phyloP scores from a whole-genome alignment of 2,888 invertebrate genomes.

The Therioaphis trifolii region DNA sequence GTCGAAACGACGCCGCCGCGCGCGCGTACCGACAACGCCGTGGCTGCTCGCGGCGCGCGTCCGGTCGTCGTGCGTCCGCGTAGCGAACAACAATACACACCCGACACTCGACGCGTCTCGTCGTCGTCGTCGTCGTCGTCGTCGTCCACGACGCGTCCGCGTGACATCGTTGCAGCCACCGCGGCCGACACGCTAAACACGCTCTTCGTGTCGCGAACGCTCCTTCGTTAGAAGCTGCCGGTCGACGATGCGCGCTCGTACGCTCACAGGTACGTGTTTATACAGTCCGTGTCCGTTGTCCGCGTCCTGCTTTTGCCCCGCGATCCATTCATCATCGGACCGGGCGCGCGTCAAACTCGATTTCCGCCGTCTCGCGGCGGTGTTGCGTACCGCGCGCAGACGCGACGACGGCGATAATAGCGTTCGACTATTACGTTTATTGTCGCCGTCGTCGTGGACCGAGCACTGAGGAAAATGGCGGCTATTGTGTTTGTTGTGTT shows the following conservation, averaged over 20 bases:
- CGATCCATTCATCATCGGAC: constrained; percentile 22
- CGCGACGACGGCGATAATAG: not conserved
- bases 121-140: too few species aligned
- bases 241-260: too few species aligned
- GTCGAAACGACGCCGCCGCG: too few species aligned
- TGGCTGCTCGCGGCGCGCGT: not conserved
- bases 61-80: too few species aligned
- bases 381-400: not conserved
- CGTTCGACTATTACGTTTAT: constrained; percentile 1
- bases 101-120: too few species aligned
- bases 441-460: not conserved
- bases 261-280: too few species aligned
- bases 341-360: not conserved
- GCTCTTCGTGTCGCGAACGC: too few species aligned
- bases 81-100: too few species aligned
- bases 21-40: not conserved
- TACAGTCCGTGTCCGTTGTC: not conserved
- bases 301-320: not conserved
- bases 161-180: too few species aligned
- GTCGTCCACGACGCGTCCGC: too few species aligned
- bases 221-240: too few species aligned
- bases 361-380: not conserved
- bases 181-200: too few species aligned
- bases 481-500: constrained; percentile 27
- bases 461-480: constrained; percentile 44